Evolutionary conservation across 2,888 invertebrate species (phyloP).

Genomic region (Carterocephalus palaemon): DNA sequence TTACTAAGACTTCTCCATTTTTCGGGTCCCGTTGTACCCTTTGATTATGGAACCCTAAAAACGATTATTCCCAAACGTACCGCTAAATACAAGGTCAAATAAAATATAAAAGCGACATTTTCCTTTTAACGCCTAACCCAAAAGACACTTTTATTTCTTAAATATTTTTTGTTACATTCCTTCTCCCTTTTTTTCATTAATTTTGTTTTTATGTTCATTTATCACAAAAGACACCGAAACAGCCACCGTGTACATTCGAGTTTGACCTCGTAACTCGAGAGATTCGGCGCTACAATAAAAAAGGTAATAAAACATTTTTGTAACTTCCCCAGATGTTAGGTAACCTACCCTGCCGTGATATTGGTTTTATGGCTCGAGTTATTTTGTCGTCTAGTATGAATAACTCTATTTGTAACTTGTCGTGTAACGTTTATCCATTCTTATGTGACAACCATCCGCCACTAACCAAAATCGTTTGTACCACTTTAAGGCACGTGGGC

Average conservation of each 20-base stretch:
- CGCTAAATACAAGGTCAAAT: no score
- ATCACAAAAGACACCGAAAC: slow-evolving; percentile 10
- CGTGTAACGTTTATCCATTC: no score
- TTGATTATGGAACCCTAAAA: no score
- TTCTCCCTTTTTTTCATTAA: not conserved
- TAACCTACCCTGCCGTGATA: slow-evolving; percentile 18
- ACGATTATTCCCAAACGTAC: no score
- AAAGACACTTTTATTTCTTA: no score
- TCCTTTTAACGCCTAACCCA: no score
- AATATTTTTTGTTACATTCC: slow-evolving; percentile 6
- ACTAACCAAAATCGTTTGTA: no score
- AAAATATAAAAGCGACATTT: no score
- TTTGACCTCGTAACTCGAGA: slow-evolving; percentile 14
- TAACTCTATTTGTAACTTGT: not conserved
- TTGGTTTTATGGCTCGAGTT: slow-evolving; percentile 20
- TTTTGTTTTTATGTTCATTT: slow-evolving; percentile 9
- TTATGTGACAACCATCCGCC: no score
- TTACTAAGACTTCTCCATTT: no score
- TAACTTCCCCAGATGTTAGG: slow-evolving; percentile 15
- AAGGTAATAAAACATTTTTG: slow-evolving; percentile 20
- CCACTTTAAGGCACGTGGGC: no score
- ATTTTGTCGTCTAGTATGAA: not conserved
- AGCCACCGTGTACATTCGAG: slow-evolving; percentile 1
- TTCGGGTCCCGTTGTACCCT: no score
- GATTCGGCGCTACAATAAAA: slow-evolving; percentile 22